phyloP scores from a whole-genome alignment of 1,140 invertebrate genomes.

The Musca vetustissima region DNA sequence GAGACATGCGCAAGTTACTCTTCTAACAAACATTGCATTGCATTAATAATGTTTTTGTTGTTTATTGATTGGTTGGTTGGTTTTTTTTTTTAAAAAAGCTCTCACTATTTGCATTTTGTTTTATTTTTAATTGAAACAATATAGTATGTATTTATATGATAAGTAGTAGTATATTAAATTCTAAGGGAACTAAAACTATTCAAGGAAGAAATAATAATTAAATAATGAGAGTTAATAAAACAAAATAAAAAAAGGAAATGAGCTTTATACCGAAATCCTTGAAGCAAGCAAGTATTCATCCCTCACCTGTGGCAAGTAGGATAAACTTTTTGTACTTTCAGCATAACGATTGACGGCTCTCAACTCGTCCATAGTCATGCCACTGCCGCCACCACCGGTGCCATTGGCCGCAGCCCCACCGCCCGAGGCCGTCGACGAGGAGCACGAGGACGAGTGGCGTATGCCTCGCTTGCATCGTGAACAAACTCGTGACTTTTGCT shows the following conservation, averaged over 20 bases:
- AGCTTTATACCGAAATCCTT: constrained; percentile 49
- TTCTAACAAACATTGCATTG: too few relatives aligned
- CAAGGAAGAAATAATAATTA: constrained; percentile 24
- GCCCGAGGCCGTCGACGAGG: constrained; percentile 65
- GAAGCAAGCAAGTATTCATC: constrained; percentile 53
- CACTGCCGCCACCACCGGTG: constrained; percentile 56
- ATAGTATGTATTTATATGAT: background rate
- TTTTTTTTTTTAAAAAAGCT: background rate
- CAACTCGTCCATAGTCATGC: constrained; percentile 81
- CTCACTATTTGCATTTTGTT: constrained; percentile 3
- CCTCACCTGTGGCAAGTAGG: constrained; percentile 84
- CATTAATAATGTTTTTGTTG: too few relatives aligned
- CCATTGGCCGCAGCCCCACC: constrained; percentile 57
- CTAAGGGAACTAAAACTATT: constrained; percentile 10
- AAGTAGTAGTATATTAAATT: background rate
- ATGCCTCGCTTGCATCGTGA: constrained; percentile 52
- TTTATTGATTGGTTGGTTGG: too few relatives aligned
- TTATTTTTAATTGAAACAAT: background rate
- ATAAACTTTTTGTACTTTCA: constrained; percentile 89
- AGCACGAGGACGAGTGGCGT: constrained; percentile 61
- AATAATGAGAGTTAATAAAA: constrained; percentile 32
- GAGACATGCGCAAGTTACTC: too few relatives aligned
- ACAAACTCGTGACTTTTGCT: constrained; percentile 38
- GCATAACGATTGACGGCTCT: constrained; percentile 84
- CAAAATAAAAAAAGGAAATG: constrained; percentile 30